Conservation (phyloP, 1,140 invertebrate species). For the Thaumetopoea pityocampa region DNA sequence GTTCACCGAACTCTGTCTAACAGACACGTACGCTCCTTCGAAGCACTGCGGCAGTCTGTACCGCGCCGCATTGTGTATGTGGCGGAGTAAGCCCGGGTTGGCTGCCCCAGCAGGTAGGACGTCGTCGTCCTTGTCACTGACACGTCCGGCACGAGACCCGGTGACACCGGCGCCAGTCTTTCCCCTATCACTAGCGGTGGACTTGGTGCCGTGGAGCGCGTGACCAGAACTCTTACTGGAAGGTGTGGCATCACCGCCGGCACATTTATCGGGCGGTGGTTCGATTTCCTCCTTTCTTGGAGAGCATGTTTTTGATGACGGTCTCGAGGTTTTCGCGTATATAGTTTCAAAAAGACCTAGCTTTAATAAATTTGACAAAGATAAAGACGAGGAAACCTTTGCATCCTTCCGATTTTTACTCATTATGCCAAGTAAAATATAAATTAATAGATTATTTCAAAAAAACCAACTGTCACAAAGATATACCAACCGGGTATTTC, state of each 20-base stretch:
- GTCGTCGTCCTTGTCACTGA: slow-evolving; percentile 31
- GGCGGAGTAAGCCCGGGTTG: slow-evolving; percentile 55
- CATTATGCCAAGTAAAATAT: slow-evolving; percentile 8
- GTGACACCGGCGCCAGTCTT: slow-evolving; percentile 62
- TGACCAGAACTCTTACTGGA: slow-evolving; percentile 23
- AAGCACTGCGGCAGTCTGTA: slow-evolving; percentile 62
- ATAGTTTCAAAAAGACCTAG: slow-evolving; percentile 41
- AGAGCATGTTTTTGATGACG: slow-evolving; percentile 28
- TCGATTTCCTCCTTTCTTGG: slow-evolving; percentile 27
- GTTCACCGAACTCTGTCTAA: slow-evolving; percentile 45
- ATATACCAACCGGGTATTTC: too few relatives aligned
- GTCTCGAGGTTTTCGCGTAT: slow-evolving; percentile 43
- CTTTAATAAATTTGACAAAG: slow-evolving; percentile 37
- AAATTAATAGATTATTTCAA: slow-evolving; percentile 3
- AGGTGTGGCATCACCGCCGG: slow-evolving; percentile 34
- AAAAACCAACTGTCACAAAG: too few relatives aligned
- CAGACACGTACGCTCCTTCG: slow-evolving; percentile 51
- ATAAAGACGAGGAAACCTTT: slow-evolving; percentile 7
- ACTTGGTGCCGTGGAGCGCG: slow-evolving; percentile 22
- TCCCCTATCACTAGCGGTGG: slow-evolving; percentile 45
- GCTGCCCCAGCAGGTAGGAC: slow-evolving; percentile 36
- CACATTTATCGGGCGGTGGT: slow-evolving; percentile 24
- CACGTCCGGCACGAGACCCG: slow-evolving; percentile 44
- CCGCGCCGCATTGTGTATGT: slow-evolving; percentile 60
- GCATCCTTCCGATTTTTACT: slow-evolving; percentile 10